Percentiles rank a stretch among this genome's conserved stretches.
Evolutionary conservation across 2,113 vertebrate genomes (phyloP).

Genomic region (Perca schrenkii): DNA sequence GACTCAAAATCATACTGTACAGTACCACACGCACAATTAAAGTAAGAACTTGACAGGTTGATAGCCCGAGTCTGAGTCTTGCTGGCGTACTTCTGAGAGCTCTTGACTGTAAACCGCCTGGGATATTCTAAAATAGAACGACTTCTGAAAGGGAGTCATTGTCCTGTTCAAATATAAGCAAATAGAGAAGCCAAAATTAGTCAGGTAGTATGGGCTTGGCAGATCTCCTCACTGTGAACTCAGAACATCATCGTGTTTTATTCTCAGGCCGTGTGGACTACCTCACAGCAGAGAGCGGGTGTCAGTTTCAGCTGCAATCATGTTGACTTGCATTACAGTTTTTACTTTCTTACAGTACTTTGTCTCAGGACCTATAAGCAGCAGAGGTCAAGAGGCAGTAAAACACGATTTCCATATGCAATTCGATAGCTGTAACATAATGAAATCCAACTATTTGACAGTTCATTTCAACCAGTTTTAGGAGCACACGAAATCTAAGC

Average conservation of each 20-base stretch:
- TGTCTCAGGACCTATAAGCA: constrained; percentile 32
- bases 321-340: constrained; percentile 36
- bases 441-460: constrained; percentile 62
- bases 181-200: constrained; percentile 71
- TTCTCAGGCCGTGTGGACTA: constrained; percentile 27
- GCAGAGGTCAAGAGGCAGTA: constrained; percentile 33
- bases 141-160: constrained; percentile 76
- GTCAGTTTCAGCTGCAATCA: constrained; percentile 47
- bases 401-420: constrained; percentile 51
- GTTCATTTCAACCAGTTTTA: constrained; percentile 52
- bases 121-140: constrained; percentile 76
- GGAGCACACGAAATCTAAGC: constrained; percentile 28
- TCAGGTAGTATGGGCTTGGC: constrained; percentile 67
- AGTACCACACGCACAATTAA: constrained; percentile 41
- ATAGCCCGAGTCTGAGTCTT: constrained; percentile 57
- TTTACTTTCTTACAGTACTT: constrained; percentile 32
- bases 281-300: constrained; percentile 47
- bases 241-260: constrained; percentile 33
- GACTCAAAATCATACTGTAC: constrained; percentile 21
- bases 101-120: constrained; percentile 68
- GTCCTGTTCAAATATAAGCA: constrained; percentile 62
- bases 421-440: constrained; percentile 47
- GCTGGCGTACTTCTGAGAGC: constrained; percentile 64
- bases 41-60: constrained; percentile 64
- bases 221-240: constrained; percentile 48